Evolutionary conservation across 1,140 invertebrate genomes (phyloP), one percentile per base, ranked within the genome.

Genomic region (Drosophila biarmipes): DNA sequence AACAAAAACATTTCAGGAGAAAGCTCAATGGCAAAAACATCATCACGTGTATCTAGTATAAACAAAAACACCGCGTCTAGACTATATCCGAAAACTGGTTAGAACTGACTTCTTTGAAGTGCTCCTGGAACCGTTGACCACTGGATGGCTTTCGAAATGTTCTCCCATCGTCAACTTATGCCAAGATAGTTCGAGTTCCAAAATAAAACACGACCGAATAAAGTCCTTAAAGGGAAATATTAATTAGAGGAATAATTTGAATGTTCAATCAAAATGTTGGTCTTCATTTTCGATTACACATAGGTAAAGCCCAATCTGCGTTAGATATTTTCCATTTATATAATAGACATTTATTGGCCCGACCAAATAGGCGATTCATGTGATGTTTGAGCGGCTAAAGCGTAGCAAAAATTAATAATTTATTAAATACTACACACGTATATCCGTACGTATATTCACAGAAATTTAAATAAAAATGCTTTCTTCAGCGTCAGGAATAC

Each of bases 371-470:
- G 77, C 81, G 73, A 86, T 62, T 72, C 67, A 80, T 80, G 80
- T 85, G 81, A 85, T 80, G 81, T 59, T 68, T 72, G 59, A 49
- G 56, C 66, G 54, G 55, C 76, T 63, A 73, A 51, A 73, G 42
- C 71, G 73, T 61, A 77, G 78, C 57, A 61, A 80, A 86, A 80
- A 78, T 86, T 85, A 85, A 85, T 85, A 85, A 85, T 86, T 85
- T 85, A 85, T 85, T 85, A 86, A 85, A 86, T 86, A 79, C 75
- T 75, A 82, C 64, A 74, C 58, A 63, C 59, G 31, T 45, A 55
- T 68, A 37, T 34, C 24, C 38, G 24, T 45, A 27, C 38, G 40
- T 62, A 63, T 62, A 31, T 31, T 17, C 11, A n/a, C 12, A 46
- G 14, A 45, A 56, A 69, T 56, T 34, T 40, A 69, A 69, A 69